These are phyloP conservation scores for Meghimatium bilineatum DNA, from an alignment of 2,888 invertebrate species.

Conservation along the genomic window DNA sequence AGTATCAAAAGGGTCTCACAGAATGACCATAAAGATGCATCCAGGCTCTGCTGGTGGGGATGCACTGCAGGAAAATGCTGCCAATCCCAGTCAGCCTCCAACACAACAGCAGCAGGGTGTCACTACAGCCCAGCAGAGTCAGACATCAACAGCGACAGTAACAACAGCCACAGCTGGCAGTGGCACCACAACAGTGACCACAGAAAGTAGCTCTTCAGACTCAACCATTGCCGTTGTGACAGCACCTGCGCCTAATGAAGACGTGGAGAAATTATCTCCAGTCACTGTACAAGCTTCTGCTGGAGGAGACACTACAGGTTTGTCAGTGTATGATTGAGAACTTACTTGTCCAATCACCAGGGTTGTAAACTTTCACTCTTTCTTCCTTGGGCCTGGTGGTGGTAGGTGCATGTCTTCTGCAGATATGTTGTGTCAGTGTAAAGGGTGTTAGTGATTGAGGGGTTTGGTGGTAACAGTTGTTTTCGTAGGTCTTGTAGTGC, in stretches of 20 bases:
- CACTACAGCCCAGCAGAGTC: conserved; percentile 46
- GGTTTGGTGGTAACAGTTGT: too few species aligned
- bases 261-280: conserved; percentile 23
- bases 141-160: conserved; percentile 41
- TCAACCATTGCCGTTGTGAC: conserved; percentile 26
- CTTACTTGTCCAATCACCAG: too few species aligned
- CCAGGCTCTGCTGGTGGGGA: conserved; percentile 75
- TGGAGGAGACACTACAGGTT: conserved; percentile 41
- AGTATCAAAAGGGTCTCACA: conserved; percentile 28
- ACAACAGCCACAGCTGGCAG: conserved; percentile 46
- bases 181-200: conserved; percentile 32
- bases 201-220: conserved; percentile 42
- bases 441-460: too few species aligned
- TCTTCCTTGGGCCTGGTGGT: too few species aligned
- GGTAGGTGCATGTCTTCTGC: too few species aligned
- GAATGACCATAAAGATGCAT: conserved; percentile 76
- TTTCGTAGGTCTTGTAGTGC: too few species aligned
- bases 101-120: conserved; percentile 45
- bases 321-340: conserved; percentile 13
- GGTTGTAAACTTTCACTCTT: too few species aligned
- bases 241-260: conserved; percentile 33
- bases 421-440: too few species aligned
- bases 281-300: conserved; percentile 18
- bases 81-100: conserved; percentile 39
- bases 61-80: conserved; percentile 68